These are phyloP conservation scores for Hirudo medicinalis DNA, from an alignment of 1,140 invertebrate species.

Conservation along the genomic window DNA sequence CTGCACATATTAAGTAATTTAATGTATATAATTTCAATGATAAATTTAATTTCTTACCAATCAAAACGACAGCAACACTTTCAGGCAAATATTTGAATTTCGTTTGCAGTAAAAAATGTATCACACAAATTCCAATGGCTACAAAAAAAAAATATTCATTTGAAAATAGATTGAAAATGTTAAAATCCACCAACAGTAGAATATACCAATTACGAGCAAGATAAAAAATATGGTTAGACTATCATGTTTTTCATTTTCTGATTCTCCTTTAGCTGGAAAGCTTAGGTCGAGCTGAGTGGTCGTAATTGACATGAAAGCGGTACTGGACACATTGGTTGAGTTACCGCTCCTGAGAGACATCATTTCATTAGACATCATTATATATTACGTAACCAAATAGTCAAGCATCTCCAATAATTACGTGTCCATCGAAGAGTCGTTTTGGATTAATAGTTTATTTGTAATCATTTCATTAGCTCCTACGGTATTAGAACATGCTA, in stretches of 20 bases:
- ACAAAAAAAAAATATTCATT: slow-evolving; percentile 25
- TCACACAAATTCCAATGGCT: slow-evolving; percentile 67
- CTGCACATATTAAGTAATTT: too few relatives aligned
- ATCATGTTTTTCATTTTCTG: slow-evolving; percentile 85
- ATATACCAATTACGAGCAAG: slow-evolving; percentile 62
- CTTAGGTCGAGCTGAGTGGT: not conserved
- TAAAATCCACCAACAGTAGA: not conserved
- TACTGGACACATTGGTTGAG: too few relatives aligned
- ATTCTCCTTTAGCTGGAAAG: slow-evolving; percentile 68
- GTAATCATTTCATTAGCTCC: too few relatives aligned
- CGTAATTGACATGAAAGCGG: too few relatives aligned
- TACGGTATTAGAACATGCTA: too few relatives aligned
- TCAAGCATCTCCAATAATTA: too few relatives aligned
- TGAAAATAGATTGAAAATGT: not conserved
- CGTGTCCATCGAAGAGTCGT: too few relatives aligned
- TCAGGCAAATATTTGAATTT: slow-evolving; percentile 93
- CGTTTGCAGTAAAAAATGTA: slow-evolving; percentile 83
- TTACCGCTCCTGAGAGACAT: too few relatives aligned
- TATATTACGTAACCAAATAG: too few relatives aligned
- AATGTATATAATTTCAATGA: not conserved
- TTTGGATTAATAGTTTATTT: too few relatives aligned
- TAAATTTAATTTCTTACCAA: slow-evolving; percentile 43
- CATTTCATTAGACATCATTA: too few relatives aligned
- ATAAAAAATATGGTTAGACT: slow-evolving; percentile 95
- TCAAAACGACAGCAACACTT: slow-evolving; percentile 87